phyloP scores from a whole-genome alignment of 53 echinoderm and acorn worm genomes.

The Apostichopus leukothele region DNA sequence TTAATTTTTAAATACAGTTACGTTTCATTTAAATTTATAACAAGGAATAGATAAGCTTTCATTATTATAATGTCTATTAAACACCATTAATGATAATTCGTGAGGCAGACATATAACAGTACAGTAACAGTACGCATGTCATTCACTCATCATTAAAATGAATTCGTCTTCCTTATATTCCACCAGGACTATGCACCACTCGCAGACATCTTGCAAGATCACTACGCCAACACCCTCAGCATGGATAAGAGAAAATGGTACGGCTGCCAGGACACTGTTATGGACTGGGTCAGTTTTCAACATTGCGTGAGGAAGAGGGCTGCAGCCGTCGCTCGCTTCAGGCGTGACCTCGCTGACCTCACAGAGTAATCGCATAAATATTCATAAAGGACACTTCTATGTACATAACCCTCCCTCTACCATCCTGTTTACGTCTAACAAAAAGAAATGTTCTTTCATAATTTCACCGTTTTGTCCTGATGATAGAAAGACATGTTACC shows the following conservation, averaged over 20 bases:
- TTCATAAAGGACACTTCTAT: slow-evolving; percentile 14
- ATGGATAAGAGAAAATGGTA: slow-evolving; percentile 23
- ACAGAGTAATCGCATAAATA: not conserved
- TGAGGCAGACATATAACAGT: no score
- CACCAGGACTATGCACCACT: slow-evolving; percentile 31
- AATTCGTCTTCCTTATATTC: not conserved
- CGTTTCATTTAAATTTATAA: no score
- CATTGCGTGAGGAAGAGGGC: slow-evolving; percentile 37
- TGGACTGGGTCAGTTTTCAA: slow-evolving; percentile 43
- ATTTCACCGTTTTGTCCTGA: not conserved
- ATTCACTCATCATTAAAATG: no score
- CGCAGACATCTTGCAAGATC: slow-evolving; percentile 26
- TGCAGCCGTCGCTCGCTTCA: slow-evolving; percentile 33
- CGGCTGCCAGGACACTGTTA: slow-evolving; percentile 36
- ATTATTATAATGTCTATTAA: no score
- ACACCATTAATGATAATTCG: no score
- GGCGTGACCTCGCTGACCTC: slow-evolving; percentile 16
- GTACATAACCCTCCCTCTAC: slow-evolving; percentile 24
- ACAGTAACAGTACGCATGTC: no score
- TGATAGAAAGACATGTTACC: not conserved
- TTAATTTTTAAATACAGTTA: no score
- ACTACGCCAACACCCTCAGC: not conserved
- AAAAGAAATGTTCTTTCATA: slow-evolving; percentile 2
- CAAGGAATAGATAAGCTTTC: no score
- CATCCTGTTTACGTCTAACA: not conserved